Percentiles rank a stretch among this genome's conserved stretches.
Evolutionary conservation across 35 echinoderm and acorn worm species (phyloP).

Genomic region (Amphiura filiformis): DNA sequence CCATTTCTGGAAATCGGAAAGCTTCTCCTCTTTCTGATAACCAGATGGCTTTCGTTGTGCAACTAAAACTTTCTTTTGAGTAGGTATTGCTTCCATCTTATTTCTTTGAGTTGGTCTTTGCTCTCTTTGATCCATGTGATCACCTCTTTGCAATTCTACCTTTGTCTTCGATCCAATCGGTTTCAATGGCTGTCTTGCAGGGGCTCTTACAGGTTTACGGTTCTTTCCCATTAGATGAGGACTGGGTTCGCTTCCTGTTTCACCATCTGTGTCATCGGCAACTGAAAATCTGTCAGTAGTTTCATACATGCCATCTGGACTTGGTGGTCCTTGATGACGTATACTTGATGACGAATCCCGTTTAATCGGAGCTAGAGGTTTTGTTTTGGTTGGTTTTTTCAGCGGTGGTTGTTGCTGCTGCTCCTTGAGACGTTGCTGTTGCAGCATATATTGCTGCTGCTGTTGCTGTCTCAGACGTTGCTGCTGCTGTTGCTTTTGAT

Average conservation of each 20-base stretch:
- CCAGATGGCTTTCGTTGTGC: not conserved
- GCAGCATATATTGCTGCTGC: not conserved
- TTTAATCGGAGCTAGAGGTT: slow-evolving; percentile 68
- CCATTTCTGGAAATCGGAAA: slow-evolving; percentile 88
- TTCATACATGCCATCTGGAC: slow-evolving; percentile 38
- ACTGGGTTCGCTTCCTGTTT: not conserved
- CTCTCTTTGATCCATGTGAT: slow-evolving; percentile 14
- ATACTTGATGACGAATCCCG: slow-evolving; percentile 14
- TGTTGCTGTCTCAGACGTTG: not conserved
- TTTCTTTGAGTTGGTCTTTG: not conserved
- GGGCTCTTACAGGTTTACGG: not conserved
- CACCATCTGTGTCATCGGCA: not conserved
- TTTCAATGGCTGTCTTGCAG: not conserved
- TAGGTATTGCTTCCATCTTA: not conserved
- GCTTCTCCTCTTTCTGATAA: slow-evolving; percentile 26
- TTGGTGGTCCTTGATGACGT: not conserved
- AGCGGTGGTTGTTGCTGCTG: slow-evolving; percentile 9
- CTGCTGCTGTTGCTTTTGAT: not conserved
- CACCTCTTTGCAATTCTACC: not conserved
- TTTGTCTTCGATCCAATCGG: not conserved
- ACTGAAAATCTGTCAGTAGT: slow-evolving; percentile 27
- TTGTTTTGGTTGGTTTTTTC: slow-evolving; percentile 31
- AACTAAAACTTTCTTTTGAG: not conserved
- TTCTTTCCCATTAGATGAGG: slow-evolving; percentile 11
- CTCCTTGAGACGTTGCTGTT: not conserved